Percentiles rank a stretch among this genome's conserved stretches.
These are phyloP conservation scores for Cladopsammia gracilis DNA, from an alignment of 64 coral and sea anemone genomes.

Conservation along the genomic window DNA sequence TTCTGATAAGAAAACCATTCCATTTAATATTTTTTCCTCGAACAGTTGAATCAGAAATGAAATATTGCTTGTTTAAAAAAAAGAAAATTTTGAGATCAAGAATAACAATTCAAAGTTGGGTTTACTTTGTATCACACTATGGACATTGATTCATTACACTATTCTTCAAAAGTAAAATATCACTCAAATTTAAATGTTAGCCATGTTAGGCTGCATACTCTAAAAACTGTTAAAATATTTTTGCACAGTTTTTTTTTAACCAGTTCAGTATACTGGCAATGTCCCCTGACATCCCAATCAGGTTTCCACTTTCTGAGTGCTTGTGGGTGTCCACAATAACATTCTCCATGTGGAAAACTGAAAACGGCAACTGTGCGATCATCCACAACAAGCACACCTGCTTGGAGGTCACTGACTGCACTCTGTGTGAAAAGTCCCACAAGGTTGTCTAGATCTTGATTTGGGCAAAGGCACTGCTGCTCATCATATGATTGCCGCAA, in stretches of 20 bases:
- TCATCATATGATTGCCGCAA: slow-evolving; percentile 29
- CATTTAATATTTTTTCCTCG: too few species aligned
- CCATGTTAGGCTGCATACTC: not conserved
- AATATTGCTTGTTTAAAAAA: too few species aligned
- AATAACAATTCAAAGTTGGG: too few species aligned
- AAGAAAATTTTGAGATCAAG: too few species aligned
- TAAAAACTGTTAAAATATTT: not conserved
- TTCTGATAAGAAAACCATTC: too few species aligned
- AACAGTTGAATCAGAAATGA: too few species aligned
- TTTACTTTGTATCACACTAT: too few species aligned
- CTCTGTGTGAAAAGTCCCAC: not conserved
- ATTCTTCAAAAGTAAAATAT: not conserved
- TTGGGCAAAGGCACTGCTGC: slow-evolving; percentile 14
- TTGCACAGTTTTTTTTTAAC: not conserved
- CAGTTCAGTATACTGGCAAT: not conserved
- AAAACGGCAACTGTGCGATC: not conserved
- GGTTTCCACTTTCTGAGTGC: not conserved
- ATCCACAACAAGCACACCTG: slow-evolving; percentile 6
- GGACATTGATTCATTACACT: too few species aligned
- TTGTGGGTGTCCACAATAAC: not conserved
- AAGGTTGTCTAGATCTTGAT: not conserved
- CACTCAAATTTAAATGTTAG: slow-evolving; percentile 4
- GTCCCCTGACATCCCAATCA: not conserved
- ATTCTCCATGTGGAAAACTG: not conserved
- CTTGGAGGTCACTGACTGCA: not conserved